phyloP scores from a whole-genome alignment of 53 echinoderm and acorn worm species.

The Glandiceps talaboti region DNA sequence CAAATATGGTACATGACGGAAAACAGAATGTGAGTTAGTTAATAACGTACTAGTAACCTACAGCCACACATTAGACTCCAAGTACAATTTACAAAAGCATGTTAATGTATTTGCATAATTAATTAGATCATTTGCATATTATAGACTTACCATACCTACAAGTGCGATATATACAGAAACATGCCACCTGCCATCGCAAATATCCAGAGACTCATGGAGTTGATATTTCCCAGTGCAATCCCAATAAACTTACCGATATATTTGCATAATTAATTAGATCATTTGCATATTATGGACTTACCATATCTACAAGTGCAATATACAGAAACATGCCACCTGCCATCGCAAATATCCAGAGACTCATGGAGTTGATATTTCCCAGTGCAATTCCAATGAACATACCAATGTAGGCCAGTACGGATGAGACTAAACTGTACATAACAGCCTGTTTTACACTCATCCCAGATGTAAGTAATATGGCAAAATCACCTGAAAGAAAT shows the following conservation, averaged over 20 bases:
- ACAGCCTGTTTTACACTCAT: slow-evolving; percentile 89
- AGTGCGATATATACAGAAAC: slow-evolving; percentile 90
- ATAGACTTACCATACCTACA: slow-evolving; percentile 72
- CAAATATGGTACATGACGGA: too few species aligned
- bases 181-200: slow-evolving; percentile 90
- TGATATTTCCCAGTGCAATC: too few species aligned
- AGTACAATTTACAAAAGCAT: too few species aligned
- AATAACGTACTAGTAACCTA: too few species aligned
- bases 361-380: slow-evolving; percentile 55
- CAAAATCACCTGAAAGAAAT: slow-evolving; percentile 98
- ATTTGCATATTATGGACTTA: too few species aligned
- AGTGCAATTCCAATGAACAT: slow-evolving; percentile 65
- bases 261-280: too few species aligned
- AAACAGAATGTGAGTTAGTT: too few species aligned
- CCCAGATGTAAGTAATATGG: slow-evolving; percentile 79
- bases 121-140: too few species aligned
- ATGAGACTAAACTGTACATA: slow-evolving; percentile 57
- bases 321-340: slow-evolving; percentile 93
- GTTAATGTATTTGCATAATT: too few species aligned
- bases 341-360: slow-evolving; percentile 88
- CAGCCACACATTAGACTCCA: too few species aligned
- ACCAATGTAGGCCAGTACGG: slow-evolving; percentile 78
- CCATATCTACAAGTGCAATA: slow-evolving; percentile 87
- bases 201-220: slow-evolving; percentile 62
- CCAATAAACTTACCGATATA: too few species aligned